Base-by-base conservation (phyloP, 2,888 invertebrate genomes). In the Clepsis dumicolana region DNA sequence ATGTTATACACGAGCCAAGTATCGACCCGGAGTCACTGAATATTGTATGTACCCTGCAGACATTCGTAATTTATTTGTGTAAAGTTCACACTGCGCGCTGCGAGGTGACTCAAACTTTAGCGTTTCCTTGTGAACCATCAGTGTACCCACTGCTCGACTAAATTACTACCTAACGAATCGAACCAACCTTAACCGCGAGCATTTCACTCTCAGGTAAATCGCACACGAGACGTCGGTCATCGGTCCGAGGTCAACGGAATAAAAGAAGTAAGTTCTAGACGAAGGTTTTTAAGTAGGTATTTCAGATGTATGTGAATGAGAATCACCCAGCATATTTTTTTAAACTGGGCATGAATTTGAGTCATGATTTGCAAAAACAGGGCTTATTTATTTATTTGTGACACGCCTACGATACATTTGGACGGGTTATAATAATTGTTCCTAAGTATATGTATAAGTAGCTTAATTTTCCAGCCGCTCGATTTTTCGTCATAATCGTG, bases 211-310 rank as follows among this genome's bases (percentile, higher is more conserved):
- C 90, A 90, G 94, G 94, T 75, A 95, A 94, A 89, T 94, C 94
- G 63, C 94, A 95, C 77, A 94, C 94, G 25, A 91, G 94, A 68
- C 94, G 96, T 41, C 94, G 96, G 62, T 95, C 96, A 5, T 93
- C 95, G 12, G 93, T 93, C 35, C 94, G 94, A 72, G 94, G 94
- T 69, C 91, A 94, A 81, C 87, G 92, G 66, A 94, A 93, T 82
- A 92, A 92, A 85, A 90, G 88, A 88, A 90, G 94, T 94, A 83
- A 88, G 91, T 82, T 61, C 50, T 63, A 57, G 52, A 68, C 38
- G 59, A 67, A 62, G 62, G 59, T 64, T 57, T 63, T 48, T n/a
- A n/a, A n/a, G n/a, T n/a, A 44, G 18, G 44, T 44, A 64, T 57
- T 67, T 67, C 62, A 41, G 59, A 69, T 64, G 69, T 64, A 54